Evolutionary conservation across 2,797 vertebrate species (phyloP).

Genomic region (Oreochromis grahami): DNA sequence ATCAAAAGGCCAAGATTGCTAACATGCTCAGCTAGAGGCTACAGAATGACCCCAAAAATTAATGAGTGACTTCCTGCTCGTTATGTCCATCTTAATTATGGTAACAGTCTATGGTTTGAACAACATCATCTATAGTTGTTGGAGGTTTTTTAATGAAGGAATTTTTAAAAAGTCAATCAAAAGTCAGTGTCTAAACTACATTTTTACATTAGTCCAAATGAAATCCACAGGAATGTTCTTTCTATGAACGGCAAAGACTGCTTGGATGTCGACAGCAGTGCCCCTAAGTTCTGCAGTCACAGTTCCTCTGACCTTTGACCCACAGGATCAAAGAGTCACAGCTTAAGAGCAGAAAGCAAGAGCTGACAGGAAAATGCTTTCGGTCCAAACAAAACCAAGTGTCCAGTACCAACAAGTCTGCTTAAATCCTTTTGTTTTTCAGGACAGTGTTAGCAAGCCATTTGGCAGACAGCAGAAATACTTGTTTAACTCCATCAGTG

Average conservation of each 20-base stretch:
- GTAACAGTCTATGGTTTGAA: no score
- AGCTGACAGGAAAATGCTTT: constrained; percentile 27
- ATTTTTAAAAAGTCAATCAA: neutral
- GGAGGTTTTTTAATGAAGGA: neutral
- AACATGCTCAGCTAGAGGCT: no score
- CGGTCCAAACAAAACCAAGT: neutral
- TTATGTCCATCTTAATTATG: no score
- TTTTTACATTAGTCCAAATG: neutral
- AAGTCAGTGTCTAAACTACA: neutral
- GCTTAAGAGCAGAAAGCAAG: neutral
- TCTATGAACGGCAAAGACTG: neutral
- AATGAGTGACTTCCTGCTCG: no score
- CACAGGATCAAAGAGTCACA: constrained; percentile 10
- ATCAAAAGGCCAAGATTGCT: no score
- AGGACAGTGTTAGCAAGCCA: neutral
- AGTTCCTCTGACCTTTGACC: constrained; percentile 10
- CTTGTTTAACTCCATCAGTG: neutral
- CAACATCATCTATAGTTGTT: neutral
- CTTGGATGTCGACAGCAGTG: neutral
- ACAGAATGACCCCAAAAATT: no score
- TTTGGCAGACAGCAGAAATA: neutral
- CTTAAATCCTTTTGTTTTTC: neutral
- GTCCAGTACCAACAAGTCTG: neutral
- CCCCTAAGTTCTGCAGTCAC: neutral
- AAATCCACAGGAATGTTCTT: neutral